Base-by-base conservation (phyloP, 2,797 vertebrate species). In the Coregonus ussuriensis region DNA sequence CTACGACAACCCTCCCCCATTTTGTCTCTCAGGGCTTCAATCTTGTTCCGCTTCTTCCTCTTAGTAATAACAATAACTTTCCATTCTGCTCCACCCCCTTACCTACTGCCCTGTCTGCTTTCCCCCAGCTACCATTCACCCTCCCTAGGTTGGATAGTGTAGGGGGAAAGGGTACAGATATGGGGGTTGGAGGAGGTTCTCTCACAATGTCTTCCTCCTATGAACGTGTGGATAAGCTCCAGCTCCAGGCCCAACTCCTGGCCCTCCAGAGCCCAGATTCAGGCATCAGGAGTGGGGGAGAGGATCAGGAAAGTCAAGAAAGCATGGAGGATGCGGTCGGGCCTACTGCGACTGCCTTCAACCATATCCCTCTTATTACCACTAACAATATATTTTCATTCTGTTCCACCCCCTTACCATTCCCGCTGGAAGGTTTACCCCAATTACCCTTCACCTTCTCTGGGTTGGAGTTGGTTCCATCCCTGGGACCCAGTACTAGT, bases 241-340 rank as follows among this genome's bases (percentile, higher is more conserved):
- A 78, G 47, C 7, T 25, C 6, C 77, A 79, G 33, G 2, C 3
- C 0, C 79, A 86, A 25, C 70, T 66, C 14, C 0, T 7, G 6
- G 80, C 81, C 72, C 79, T 84, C 15, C 74, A 68, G 0, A 90
- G 86, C 65, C 29, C 88, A 1, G 91, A 92, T 41, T 91, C 89
- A 2, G 89, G 87, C 1, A 18, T 87, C 0, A 53, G 79, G 37
- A 77, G 73, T 0, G 78, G 70, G 4, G 66, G 33, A 0, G 84
- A 88, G 53, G 88, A 90, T 74, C 88, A 84, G 54, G 29, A 75
- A 33, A 87, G 88, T 74, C 88, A 88, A 41, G 89, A 89, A 31
- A 84, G 80, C 16, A 51, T 77, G 73, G 85, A 84, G 25, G 80
- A 83, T 0, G 3, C 0, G 0, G 74, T 76, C 3, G 69, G 53